Base-by-base conservation (phyloP, 2,888 invertebrate genomes). In the Agrochola litura region DNA sequence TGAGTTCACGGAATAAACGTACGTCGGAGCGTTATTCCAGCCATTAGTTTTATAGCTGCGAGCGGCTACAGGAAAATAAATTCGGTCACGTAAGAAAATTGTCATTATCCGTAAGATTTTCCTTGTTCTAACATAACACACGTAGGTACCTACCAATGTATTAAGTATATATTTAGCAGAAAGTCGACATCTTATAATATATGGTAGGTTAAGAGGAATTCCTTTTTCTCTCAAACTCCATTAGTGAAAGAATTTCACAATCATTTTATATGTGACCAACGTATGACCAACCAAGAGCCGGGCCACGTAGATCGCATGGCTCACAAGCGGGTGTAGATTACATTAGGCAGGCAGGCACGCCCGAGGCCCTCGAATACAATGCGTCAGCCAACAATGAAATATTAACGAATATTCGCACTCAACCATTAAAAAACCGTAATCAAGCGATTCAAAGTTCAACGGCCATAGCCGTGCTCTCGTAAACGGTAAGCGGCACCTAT, bases 391-490 rank as follows among this genome's bases (percentile, higher is more conserved):
- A 93, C 92, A 94, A 92, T 93, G 92, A 92, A 93, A 92, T 93
- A 93, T 91, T 89, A 92, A 92, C 92, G 92, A 95, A 94, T 93
- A 94, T 92, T 93, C 92, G 89, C 92, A 89, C 90, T 90, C 89
- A 92, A 91, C 93, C 93, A 95, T 95, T 95, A 95, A 95, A 94
- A 95, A 95, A 92, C 92, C 93, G 94, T 95, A 95, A 96, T 96
- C 94, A 94, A 92, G 90, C 93, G 93, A 94, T 95, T 94, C 91
- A 93, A 92, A 94, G 96, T 95, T 96, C 96, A 95, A 94, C 92
- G 95, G 89, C 94, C 94, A 93, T 85, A 90, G 92, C 91, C 91
- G 90, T 90, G 90, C 90, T 91, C 87, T 88, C 89, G 84, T 94
- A 95, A 94, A 94, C 92, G 90, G 92, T 91, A 92, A 91, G 90